Evolutionary conservation across 2,113 vertebrate species (phyloP).

Genomic region (Scytalopus superciliaris): DNA sequence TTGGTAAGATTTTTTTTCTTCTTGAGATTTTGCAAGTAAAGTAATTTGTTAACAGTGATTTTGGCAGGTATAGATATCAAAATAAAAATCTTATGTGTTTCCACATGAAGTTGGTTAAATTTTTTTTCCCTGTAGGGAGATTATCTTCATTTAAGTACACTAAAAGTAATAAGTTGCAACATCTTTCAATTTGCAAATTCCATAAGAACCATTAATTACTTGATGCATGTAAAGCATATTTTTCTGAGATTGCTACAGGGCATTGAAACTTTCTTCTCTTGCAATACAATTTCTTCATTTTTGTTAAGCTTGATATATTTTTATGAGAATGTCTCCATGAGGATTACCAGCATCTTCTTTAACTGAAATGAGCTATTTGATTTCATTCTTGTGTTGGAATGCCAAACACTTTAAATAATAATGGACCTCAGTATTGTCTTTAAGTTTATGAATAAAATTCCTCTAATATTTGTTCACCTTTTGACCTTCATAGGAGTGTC

Average conservation of each 20-base stretch:
- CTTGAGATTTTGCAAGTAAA: background rate
- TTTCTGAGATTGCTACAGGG: background rate
- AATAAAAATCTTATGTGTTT: background rate
- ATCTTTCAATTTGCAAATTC: background rate
- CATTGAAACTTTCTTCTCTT: background rate
- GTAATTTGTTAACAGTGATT: background rate
- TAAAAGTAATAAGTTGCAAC: background rate
- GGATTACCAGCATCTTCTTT: background rate
- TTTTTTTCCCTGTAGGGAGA: background rate
- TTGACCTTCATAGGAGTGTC: background rate
- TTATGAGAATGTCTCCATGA: background rate
- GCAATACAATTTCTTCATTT: background rate
- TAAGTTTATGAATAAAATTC: background rate
- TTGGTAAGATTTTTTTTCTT: background rate
- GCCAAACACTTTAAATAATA: background rate
- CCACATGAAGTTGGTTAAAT: background rate
- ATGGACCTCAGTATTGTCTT: background rate
- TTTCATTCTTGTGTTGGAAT: background rate
- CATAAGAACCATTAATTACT: background rate
- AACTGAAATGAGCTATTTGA: background rate
- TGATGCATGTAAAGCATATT: background rate
- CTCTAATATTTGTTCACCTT: background rate
- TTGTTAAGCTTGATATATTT: background rate
- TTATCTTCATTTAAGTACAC: slow-evolving; percentile 5
- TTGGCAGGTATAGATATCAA: background rate